Conservation (phyloP, 2,113 vertebrate genomes). For the Candoia aspera region DNA sequence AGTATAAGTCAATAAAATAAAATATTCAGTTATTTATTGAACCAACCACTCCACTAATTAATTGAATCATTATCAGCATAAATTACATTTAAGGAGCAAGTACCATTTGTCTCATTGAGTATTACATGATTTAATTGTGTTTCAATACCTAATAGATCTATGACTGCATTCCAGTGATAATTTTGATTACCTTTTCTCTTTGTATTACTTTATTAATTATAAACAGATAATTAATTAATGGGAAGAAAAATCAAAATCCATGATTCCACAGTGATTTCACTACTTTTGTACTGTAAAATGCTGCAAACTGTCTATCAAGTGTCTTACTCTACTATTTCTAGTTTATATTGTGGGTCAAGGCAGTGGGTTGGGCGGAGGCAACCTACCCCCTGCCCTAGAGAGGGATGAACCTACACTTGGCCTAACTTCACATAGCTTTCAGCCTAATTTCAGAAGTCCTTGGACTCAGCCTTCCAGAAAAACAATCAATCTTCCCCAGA, state of each 20-base stretch:
- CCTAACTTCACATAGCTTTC: no score
- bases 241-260: not conserved
- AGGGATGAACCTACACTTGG: no score
- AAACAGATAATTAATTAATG: not conserved
- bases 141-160: not conserved
- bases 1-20: not conserved
- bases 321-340: no score
- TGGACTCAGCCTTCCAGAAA: no score
- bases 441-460: no score
- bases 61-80: not conserved
- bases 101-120: not conserved
- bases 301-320: no score
- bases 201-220: not conserved
- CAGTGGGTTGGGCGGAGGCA: no score
- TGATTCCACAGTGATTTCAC: not conserved
- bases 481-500: no score
- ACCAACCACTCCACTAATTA: not conserved
- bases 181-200: not conserved
- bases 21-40: not conserved
- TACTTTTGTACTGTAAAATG: not conserved
- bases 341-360: no score
- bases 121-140: not conserved
- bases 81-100: not conserved
- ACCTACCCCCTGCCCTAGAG: no score
- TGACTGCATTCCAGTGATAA: not conserved